Evolutionary conservation across 2,797 vertebrate species (phyloP), one percentile per base, ranked within the genome.

Genomic region (Threskiornis aethiopicus): DNA sequence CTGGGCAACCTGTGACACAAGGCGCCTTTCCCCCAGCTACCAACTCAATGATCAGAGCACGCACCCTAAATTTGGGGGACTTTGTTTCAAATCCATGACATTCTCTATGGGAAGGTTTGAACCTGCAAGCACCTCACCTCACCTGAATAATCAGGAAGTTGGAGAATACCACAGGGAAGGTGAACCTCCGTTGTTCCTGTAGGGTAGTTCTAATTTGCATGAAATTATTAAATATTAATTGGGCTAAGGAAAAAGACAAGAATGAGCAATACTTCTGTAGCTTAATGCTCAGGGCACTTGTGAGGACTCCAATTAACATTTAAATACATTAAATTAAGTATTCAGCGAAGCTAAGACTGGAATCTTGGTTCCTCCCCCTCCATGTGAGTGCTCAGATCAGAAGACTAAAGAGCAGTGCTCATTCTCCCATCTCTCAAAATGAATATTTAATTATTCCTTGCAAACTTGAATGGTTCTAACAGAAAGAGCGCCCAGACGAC

Each of bases 281-380:
- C 65, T 88, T 81, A 94, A 93, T 47, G 76, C 76, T 95, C 79
- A 78, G 76, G 82, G 96, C 89, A 86, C 82, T 91, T 94, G 86
- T 54, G 70, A 94, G 69, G 89, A 76, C 49, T 90, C 84, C 94
- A 96, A 96, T 95, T 96, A 96, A 90, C 87, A 96, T 96, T 95
- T 95, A 92, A 96, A 93, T 96, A 94, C 58, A 76, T 91, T 83
- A 92, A 72, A 92, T 90, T 88, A 95, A 87, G 82, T 71, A 92
- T 96, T 94, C 84, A 87, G 52, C 75, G 84, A 89, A 75, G 78
- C 78, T 77, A 52, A 79, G 65, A 61, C 89, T 87, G 57, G 87
- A 96, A 86, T 86, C 39, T 73, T 66, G 28, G 59, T 87, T 89
- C 70, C 64, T 87, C 58, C 46, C 19, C 21, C 42, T 61, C 54